These are phyloP conservation scores for Caenorhabditis wallacei DNA, from an alignment of 2,888 invertebrate genomes.

Conservation along the genomic window DNA sequence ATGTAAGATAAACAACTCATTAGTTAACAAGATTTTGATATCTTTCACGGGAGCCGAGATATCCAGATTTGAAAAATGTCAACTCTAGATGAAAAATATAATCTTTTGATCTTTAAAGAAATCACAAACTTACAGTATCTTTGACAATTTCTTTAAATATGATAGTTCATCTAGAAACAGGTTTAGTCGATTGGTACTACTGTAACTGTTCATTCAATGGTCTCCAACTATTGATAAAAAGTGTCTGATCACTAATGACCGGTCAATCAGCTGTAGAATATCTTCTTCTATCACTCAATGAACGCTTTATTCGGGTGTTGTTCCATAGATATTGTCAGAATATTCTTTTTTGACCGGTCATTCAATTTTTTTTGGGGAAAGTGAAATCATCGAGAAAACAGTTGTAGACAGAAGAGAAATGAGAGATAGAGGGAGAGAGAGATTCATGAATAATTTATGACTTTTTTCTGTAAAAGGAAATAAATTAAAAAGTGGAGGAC, in stretches of 20 bases:
- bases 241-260: slow-evolving; percentile 29
- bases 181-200: not conserved
- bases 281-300: slow-evolving; percentile 15
- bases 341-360: slow-evolving; percentile 45
- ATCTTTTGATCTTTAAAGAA: too few relatives aligned
- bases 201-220: not conserved
- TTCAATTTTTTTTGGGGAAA: not conserved
- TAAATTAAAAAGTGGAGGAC: slow-evolving; percentile 2
- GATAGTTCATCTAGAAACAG: not conserved
- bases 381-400: slow-evolving; percentile 40
- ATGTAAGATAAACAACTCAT: too few relatives aligned
- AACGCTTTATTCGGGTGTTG: slow-evolving; percentile 12
- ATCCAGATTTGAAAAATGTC: too few relatives aligned
- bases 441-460: slow-evolving; percentile 49
- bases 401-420: slow-evolving; percentile 4
- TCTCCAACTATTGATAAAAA: not conserved
- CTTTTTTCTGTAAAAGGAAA: not conserved
- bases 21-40: too few relatives aligned
- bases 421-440: slow-evolving; percentile 5
- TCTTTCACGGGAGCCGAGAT: too few relatives aligned
- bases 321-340: not conserved
- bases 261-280: slow-evolving; percentile 54
- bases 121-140: too few relatives aligned
- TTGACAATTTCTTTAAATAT: too few relatives aligned
- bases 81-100: too few relatives aligned